These are phyloP conservation scores for Phymorhynchus buccinoides DNA, from an alignment of 1,140 invertebrate genomes.

Conservation along the genomic window DNA sequence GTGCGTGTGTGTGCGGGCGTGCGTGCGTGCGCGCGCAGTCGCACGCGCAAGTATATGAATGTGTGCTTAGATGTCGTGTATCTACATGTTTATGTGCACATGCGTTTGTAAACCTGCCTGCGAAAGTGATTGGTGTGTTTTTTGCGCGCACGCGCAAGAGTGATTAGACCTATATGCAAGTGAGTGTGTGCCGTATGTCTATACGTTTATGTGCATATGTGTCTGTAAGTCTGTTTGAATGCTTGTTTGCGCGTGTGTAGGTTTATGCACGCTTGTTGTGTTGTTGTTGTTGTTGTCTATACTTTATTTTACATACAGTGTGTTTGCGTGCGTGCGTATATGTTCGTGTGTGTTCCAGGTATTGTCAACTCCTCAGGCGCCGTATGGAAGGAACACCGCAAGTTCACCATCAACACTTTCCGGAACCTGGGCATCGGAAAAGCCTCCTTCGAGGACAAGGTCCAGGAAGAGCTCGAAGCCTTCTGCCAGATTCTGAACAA, in stretches of 20 bases:
- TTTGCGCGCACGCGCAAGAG: too few species aligned
- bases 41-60: too few species aligned
- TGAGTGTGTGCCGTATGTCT: too few species aligned
- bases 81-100: neutral
- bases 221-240: neutral
- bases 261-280: neutral
- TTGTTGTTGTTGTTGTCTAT: too few species aligned
- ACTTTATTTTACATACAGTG: too few species aligned
- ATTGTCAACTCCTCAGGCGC: conserved; percentile 68
- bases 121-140: too few species aligned
- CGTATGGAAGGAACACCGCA: conserved; percentile 83
- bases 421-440: conserved; percentile 84
- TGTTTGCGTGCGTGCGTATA: too few species aligned
- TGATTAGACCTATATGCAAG: too few species aligned
- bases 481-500: conserved; percentile 43
- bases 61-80: too few species aligned
- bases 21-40: neutral
- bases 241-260: neutral
- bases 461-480: conserved; percentile 77
- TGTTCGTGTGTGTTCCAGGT: conserved; percentile 19
- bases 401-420: conserved; percentile 82
- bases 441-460: conserved; percentile 81
- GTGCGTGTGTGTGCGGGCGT: neutral
- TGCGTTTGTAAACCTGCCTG: neutral
- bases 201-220: neutral